Conservation (phyloP, 2,113 vertebrate genomes). For the Naja naja region DNA sequence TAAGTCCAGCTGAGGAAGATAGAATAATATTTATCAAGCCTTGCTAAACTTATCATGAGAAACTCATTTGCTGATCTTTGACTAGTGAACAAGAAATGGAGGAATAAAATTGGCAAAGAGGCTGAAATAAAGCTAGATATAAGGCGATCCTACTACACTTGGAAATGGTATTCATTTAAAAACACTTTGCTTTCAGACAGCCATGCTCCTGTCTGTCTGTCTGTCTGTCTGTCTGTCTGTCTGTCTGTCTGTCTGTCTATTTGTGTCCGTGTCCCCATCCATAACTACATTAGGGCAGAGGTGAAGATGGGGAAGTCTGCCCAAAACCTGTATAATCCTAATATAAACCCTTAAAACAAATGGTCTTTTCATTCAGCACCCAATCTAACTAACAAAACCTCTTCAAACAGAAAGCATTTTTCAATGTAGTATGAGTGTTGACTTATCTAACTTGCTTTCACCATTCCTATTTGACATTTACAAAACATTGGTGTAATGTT, state of each 20-base stretch:
- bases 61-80: no score
- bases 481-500: not conserved
- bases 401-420: slow-evolving; percentile 18
- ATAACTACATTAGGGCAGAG: not conserved
- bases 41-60: no score
- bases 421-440: not conserved
- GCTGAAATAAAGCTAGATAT: no score
- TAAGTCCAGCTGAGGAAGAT: no score
- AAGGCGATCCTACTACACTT: no score
- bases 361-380: slow-evolving; percentile 37
- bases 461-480: not conserved
- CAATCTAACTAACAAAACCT: not conserved
- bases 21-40: no score
- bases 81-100: no score
- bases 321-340: slow-evolving; percentile 26
- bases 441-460: slow-evolving; percentile 9
- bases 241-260: not conserved
- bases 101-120: no score
- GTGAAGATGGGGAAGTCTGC: slow-evolving; percentile 3
- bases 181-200: no score
- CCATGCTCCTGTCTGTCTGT: no score
- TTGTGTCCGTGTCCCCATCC: slow-evolving; percentile 10
- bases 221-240: not conserved
- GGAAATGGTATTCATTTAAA: no score
- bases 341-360: slow-evolving; percentile 27